Base-by-base conservation (phyloP, 2,888 invertebrate species). In the Linnaemya vulpina region DNA sequence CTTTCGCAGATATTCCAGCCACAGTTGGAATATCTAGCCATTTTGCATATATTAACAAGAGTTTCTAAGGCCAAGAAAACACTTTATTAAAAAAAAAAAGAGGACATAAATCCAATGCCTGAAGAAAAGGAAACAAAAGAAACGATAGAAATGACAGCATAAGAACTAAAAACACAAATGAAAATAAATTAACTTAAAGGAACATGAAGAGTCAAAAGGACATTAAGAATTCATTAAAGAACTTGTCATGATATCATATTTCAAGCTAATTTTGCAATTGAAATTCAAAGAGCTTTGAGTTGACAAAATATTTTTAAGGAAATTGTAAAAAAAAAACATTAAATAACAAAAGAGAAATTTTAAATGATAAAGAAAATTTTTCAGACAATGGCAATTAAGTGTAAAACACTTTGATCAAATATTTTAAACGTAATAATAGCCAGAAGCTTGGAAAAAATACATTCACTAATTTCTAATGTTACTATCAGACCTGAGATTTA, bases 161-260 rank as follows among this genome's bases (percentile, higher is more conserved):
- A 53, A 3, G 11, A 63, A 74, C 38, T 62, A 10, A 51, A 74
- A 63, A 51, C 25, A 22, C 4, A 22, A 40, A 63, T 63, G 20
- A 25, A 63, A 74, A 13, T 9, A 38, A 63, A 74, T 63, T 53
- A 74, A 74, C 51, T 74, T 22, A 38, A 63, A 63, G 25, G 51
- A 38, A 38, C n/a, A 51, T 22, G 1, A 22, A 62, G 20, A 15
- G 38, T 20, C 35, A 35, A 46, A 55, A 25, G 51, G 51, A 53
- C 22, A 22, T 53, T 25, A 58, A 17, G 17, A 58, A 58, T 58
- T 71, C 30, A 46, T 71, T 62, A 62, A 38, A 38, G n/a, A 38
- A 11, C n/a, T 20, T 62, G 60, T 20, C 11, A 53, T 11, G 10
- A 22, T 1, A 7, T 53, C 51, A 53, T 22, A 53, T 53, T 53